Percentiles rank a stretch among this genome's conserved stretches.
phyloP scores from a whole-genome alignment of 2,888 invertebrate genomes.

The Ormyrus rosae region DNA sequence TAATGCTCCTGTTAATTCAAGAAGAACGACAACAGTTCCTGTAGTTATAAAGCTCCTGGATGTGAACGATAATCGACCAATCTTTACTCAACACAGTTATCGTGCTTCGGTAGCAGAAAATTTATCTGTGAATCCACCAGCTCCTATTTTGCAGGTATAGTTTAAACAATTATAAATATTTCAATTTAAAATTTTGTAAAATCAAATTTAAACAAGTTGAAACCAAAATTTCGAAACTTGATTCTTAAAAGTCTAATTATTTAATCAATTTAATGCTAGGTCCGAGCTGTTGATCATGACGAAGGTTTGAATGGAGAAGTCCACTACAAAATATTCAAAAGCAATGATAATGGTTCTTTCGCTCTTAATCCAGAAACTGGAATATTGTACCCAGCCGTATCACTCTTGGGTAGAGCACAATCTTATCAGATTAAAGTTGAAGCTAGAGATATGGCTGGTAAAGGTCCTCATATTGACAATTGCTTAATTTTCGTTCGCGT shows the following conservation, averaged over 20 bases:
- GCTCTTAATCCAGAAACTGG: conserved; percentile 86
- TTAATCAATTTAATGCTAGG: conserved; percentile 63
- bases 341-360: conserved; percentile 84
- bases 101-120: conserved; percentile 90
- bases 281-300: conserved; percentile 89
- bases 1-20: conserved; percentile 83
- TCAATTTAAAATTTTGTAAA: conserved; percentile 5
- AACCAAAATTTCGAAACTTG: neutral
- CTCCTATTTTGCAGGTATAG: conserved; percentile 83
- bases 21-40: conserved; percentile 85
- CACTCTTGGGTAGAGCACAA: conserved; percentile 81
- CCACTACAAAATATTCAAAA: conserved; percentile 83
- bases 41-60: conserved; percentile 88
- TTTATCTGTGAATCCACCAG: conserved; percentile 86
- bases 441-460: conserved; percentile 86
- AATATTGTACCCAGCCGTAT: conserved; percentile 87
- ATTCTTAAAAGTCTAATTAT: neutral
- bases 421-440: conserved; percentile 82
- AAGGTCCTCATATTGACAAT: conserved; percentile 81
- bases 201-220: neutral
- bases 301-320: conserved; percentile 87
- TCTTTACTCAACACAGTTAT: conserved; percentile 87
- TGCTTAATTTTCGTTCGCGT: conserved; percentile 87
- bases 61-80: conserved; percentile 92
- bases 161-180: conserved; percentile 6